Conservation (phyloP, 2,797 vertebrate genomes). For the Hemitrygon akajei region DNA sequence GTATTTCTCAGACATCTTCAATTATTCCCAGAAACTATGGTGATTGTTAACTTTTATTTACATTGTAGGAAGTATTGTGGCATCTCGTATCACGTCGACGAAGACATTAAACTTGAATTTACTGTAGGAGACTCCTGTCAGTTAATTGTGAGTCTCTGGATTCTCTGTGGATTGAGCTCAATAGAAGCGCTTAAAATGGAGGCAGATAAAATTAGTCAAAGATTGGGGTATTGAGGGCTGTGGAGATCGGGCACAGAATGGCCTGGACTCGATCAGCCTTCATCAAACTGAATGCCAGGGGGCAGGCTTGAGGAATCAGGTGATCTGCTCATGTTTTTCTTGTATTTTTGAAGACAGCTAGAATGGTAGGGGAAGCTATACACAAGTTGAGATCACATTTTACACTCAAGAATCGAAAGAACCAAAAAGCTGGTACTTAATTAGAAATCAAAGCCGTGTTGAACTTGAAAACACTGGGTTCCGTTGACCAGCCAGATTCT, state of each 20-base stretch:
- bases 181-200: no score
- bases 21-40: background rate
- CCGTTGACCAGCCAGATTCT: background rate
- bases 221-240: no score
- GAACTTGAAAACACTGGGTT: background rate
- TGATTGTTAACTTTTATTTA: background rate
- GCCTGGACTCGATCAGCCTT: no score
- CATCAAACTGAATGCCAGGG: no score
- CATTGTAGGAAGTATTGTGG: background rate
- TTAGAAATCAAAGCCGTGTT: background rate
- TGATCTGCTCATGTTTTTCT: no score
- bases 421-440: background rate
- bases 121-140: background rate
- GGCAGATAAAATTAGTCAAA: no score
- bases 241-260: no score
- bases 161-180: no score
- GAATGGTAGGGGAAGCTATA: background rate
- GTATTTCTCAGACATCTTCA: constrained; percentile 1
- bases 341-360: no score
- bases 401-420: background rate
- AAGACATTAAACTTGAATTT: background rate
- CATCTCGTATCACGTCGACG: background rate
- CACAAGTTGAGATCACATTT: background rate
- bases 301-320: no score
- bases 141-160: background rate